Percentiles rank a stretch among this genome's conserved stretches.
Conservation (phyloP, 1,140 invertebrate species). For the Drosophila mayri region DNA sequence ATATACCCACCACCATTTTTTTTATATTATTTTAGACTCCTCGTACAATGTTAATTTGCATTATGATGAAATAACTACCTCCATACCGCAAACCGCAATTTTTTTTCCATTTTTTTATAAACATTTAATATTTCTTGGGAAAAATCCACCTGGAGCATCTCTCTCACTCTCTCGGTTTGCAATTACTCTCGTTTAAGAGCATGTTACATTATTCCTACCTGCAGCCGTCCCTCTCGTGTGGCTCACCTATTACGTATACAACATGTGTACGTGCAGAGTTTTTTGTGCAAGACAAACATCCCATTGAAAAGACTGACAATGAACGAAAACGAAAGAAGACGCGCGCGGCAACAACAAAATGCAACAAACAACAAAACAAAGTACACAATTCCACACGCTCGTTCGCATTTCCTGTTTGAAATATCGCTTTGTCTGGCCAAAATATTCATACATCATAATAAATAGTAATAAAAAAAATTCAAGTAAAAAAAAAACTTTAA, state of each 20-base stretch:
- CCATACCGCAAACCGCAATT: neutral
- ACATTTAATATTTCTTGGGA: neutral
- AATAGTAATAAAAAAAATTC: conserved; percentile 7
- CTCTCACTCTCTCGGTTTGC: conserved; percentile 10
- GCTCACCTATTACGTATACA: conserved; percentile 39
- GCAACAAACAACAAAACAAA: conserved; percentile 32
- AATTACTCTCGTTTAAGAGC: conserved; percentile 8
- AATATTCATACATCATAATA: conserved; percentile 57
- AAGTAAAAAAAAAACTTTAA: conserved; percentile 53
- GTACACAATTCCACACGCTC: conserved; percentile 76
- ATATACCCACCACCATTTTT: neutral
- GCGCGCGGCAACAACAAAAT: conserved; percentile 33
- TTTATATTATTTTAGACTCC: too few relatives aligned
- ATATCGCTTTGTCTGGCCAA: conserved; percentile 75
- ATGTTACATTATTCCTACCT: conserved; percentile 20
- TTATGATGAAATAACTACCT: too few relatives aligned
- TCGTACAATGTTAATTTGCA: too few relatives aligned
- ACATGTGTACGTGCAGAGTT: conserved; percentile 30
- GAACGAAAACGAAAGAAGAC: conserved; percentile 40
- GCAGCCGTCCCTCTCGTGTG: conserved; percentile 25
- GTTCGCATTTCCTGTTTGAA: conserved; percentile 79
- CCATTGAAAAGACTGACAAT: conserved; percentile 62
- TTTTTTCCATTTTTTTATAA: neutral
- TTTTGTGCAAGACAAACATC: conserved; percentile 44
- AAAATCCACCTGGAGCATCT: neutral